Percentiles rank a stretch among this genome's conserved stretches.
Evolutionary conservation across 2,113 vertebrate species (phyloP).

Genomic region (Electrona antarctica): DNA sequence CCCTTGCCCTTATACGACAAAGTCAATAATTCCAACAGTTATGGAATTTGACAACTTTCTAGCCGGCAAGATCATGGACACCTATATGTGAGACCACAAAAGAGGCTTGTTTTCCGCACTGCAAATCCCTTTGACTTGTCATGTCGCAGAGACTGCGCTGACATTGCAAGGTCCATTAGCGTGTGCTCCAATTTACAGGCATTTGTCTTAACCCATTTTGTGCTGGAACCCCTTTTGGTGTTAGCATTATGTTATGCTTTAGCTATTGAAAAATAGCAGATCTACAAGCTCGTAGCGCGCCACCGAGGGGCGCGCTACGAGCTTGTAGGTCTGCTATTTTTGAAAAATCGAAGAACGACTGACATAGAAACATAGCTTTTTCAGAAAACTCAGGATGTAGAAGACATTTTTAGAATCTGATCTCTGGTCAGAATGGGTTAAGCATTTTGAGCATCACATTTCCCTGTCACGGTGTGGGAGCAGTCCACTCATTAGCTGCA

Average conservation of each 20-base stretch:
- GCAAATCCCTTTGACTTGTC: conserved; percentile 48
- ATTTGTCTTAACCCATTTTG: conserved; percentile 53
- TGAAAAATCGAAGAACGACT: no score
- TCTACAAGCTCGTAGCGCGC: no score
- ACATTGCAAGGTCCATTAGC: conserved; percentile 67
- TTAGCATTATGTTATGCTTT: no score
- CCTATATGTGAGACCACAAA: conserved; percentile 7
- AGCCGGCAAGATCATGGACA: conserved; percentile 36
- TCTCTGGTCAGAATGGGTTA: no score
- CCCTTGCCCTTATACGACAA: conserved; percentile 13
- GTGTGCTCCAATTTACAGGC: conserved; percentile 43
- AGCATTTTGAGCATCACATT: conserved; percentile 63
- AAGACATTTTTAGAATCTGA: no score
- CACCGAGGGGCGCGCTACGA: no score
- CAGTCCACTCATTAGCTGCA: conserved; percentile 67
- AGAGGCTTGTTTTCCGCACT: conserved; percentile 29
- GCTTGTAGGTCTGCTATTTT: no score
- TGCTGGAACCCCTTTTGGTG: no score
- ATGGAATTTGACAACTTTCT: conserved; percentile 34
- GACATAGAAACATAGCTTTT: no score
- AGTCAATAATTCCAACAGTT: conserved; percentile 16
- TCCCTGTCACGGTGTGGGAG: conserved; percentile 58
- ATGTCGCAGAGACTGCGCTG: conserved; percentile 57
- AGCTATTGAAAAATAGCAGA: no score
- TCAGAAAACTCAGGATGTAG: no score